Percentiles rank a stretch among this genome's conserved stretches.
Evolutionary conservation across 2,113 vertebrate genomes (phyloP).

Genomic region (Megaleporinus macrocephalus): DNA sequence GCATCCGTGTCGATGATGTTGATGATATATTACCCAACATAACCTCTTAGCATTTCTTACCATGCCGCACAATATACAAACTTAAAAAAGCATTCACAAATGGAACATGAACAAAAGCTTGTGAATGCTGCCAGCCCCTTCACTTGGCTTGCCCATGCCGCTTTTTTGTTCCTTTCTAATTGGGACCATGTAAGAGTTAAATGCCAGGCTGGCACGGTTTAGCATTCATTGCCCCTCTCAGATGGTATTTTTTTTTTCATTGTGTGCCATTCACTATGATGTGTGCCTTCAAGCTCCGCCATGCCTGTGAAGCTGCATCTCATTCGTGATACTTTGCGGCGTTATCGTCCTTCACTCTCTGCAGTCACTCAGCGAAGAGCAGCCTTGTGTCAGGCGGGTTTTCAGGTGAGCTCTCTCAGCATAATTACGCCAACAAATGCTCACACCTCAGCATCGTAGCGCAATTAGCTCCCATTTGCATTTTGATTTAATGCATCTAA

Average conservation of each 20-base stretch:
- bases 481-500: constrained; percentile 63
- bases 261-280: constrained; percentile 15
- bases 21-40: not conserved
- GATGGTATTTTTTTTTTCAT: constrained; percentile 20
- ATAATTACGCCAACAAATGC: constrained; percentile 54
- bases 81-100: not conserved
- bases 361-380: constrained; percentile 4
- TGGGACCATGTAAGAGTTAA: not conserved
- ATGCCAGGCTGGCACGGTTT: not conserved
- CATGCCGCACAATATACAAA: not conserved
- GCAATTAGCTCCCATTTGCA: constrained; percentile 60
- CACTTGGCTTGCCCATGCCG: not conserved
- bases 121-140: not conserved
- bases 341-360: constrained; percentile 8
- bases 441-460: constrained; percentile 47
- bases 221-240: constrained; percentile 22
- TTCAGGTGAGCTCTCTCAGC: constrained; percentile 53
- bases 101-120: not conserved
- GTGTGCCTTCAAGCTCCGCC: not conserved
- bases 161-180: constrained; percentile 27
- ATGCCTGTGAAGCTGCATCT: not conserved
- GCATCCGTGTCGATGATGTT: not conserved
- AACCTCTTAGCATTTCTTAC: not conserved
- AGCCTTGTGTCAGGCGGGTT: constrained; percentile 40
- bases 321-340: constrained; percentile 28